Evolutionary conservation across 2,888 invertebrate genomes (phyloP).

Genomic region (Alsophila aescularia): DNA sequence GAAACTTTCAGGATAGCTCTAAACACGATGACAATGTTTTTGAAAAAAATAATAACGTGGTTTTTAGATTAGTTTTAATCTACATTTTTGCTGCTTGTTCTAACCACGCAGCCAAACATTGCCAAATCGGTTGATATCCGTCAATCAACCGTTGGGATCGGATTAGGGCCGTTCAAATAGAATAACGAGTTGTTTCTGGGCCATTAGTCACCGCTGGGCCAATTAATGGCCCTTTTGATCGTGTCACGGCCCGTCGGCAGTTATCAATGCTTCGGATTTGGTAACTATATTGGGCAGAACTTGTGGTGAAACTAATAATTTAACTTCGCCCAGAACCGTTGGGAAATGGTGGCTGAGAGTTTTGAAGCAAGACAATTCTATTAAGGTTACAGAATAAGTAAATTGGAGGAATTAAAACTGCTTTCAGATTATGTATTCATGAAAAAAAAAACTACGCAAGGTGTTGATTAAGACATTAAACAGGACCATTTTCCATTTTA

Average conservation of each 20-base stretch:
- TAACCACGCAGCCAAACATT: not conserved
- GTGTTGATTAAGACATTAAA: too few relatives aligned
- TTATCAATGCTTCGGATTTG: conserved; percentile 17
- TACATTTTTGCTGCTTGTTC: too few relatives aligned
- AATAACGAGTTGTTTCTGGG: conserved; percentile 24
- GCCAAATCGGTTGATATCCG: not conserved
- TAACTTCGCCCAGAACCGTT: conserved; percentile 11
- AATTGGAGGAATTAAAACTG: too few relatives aligned
- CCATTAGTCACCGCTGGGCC: conserved; percentile 22
- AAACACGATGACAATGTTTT: too few relatives aligned
- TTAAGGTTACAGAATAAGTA: too few relatives aligned
- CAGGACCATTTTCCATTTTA: too few relatives aligned
- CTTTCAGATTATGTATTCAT: too few relatives aligned
- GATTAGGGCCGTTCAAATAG: conserved; percentile 15
- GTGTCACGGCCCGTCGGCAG: conserved; percentile 19
- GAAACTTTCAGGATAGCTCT: too few relatives aligned
- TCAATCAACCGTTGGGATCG: not conserved
- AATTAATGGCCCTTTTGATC: conserved; percentile 27
- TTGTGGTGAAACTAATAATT: conserved; percentile 19
- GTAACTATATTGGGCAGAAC: conserved; percentile 23
- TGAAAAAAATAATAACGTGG: too few relatives aligned
- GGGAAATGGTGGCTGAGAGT: conserved; percentile 3
- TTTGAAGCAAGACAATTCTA: too few relatives aligned
- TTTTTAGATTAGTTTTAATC: too few relatives aligned
- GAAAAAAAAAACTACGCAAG: too few relatives aligned